A percentile compares a stretch with the other conserved stretches of the same genome.
These are phyloP conservation scores for Motacilla tschutschensis DNA, from an alignment of 2,113 vertebrate genomes.

Conservation along the genomic window DNA sequence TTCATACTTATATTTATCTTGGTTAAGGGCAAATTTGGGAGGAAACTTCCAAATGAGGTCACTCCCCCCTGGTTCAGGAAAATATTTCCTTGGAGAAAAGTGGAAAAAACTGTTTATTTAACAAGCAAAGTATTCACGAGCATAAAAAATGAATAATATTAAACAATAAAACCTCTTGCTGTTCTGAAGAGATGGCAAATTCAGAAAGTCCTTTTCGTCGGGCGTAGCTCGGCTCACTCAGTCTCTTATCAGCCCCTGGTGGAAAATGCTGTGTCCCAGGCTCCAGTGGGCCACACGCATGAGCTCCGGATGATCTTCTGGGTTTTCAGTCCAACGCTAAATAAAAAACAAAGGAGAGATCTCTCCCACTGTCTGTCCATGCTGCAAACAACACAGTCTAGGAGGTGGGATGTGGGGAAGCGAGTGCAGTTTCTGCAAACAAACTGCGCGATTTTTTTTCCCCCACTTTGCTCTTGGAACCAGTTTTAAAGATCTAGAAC, in stretches of 20 bases:
- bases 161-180: background rate
- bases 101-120: background rate
- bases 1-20: background rate
- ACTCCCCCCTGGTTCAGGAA: background rate
- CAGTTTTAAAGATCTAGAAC: background rate
- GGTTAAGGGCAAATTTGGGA: background rate
- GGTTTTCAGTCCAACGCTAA: background rate
- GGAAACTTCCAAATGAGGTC: background rate
- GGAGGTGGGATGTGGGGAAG: background rate
- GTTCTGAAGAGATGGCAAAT: background rate
- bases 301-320: background rate
- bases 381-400: background rate
- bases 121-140: background rate
- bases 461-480: background rate
- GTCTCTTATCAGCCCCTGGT: background rate
- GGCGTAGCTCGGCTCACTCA: background rate
- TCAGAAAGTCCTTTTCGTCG: background rate
- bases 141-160: background rate
- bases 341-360: background rate
- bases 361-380: background rate
- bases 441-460: accelerated
- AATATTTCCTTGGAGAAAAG: background rate
- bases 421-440: background rate
- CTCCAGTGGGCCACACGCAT: background rate
- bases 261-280: background rate